A percentile compares a stretch with the other conserved stretches of the same genome.
phyloP scores from a whole-genome alignment of 2,113 vertebrate species.

The Platysteira castanea region DNA sequence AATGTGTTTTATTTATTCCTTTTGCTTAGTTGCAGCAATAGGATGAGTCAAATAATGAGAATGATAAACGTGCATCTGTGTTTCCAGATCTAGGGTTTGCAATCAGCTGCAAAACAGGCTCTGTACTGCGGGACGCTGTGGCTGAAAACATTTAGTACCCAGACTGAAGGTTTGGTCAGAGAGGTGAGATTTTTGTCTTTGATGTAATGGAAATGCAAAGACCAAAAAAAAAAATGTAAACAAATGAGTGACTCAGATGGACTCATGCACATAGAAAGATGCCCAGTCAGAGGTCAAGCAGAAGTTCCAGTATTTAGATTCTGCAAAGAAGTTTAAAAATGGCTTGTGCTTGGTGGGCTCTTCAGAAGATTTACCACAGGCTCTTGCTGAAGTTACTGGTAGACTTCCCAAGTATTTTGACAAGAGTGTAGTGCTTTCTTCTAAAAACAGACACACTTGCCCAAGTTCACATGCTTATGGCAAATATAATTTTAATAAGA shows the following conservation, averaged over 20 bases:
- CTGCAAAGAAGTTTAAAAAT: neutral
- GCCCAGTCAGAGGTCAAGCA: neutral
- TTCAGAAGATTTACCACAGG: neutral
- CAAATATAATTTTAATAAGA: neutral
- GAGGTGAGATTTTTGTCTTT: neutral
- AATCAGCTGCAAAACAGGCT: neutral
- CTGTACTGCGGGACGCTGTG: too few species aligned
- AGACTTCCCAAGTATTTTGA: neutral
- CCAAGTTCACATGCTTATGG: neutral
- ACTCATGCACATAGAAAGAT: neutral
- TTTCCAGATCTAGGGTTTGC: neutral
- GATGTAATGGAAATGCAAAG: neutral
- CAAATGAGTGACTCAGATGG: neutral
- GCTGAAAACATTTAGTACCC: neutral
- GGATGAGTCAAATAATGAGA: neutral
- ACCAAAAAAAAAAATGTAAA: neutral
- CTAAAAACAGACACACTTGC: neutral
- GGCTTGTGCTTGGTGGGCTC: neutral
- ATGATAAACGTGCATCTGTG: neutral
- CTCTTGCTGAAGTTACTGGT: fast-evolving
- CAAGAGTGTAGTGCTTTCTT: neutral
- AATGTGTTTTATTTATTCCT: neutral
- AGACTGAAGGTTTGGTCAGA: neutral
- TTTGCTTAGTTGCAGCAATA: neutral
- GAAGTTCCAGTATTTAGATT: neutral